Evolutionary conservation across 2,797 vertebrate species (phyloP), one percentile per base, ranked within the genome.

Genomic region (Channa striata): DNA sequence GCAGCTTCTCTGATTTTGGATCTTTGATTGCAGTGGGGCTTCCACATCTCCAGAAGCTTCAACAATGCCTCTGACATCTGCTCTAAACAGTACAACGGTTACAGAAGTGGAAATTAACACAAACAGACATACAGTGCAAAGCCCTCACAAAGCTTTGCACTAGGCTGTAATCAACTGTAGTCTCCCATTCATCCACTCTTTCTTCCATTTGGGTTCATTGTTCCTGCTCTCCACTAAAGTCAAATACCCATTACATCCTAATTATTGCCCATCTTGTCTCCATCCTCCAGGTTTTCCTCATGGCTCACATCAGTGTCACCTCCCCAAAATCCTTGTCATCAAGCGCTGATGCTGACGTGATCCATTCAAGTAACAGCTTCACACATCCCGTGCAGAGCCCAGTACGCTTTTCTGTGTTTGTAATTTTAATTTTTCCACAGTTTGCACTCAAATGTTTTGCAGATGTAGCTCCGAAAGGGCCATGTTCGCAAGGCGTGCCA

Each of bases 261-360:
- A 42, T 81, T 62, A 75, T 17, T 74, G 21, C 71, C 66, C 66
- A 58, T 44, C 20, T 56, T 69, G 50, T 17, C 57, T 59, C 43
- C 46, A 49, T 8, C 48, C 66, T 39, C 12, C 46, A 0, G 23
- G 44, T 54, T 68, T 58, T 48, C 48, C 20, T 23, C 19, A 43
- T 64, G 75, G 86, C 56, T 78, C 63, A 56, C 33, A n/a, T 51
- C 68, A 51, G 49, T 46, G 39, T 81, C 49, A 25, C 52, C 50
- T 51, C 68, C 57, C 17, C 19, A 46, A 40, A 57, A 56, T 66
- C 40, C 43, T 21, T 49, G 59, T 72, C 72, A 69, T 52, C 47
- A 14, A 11, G 17, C 8, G 39, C 20, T 61, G 62, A 33, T 21
- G 2, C 30, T 61, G 59, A 65, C 49, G 37, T 8, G 6, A 65